A percentile compares a stretch with the other conserved stretches of the same genome.
Evolutionary conservation across 2,797 vertebrate species (phyloP).

Genomic region (Paratrypauchen microcephalus): DNA sequence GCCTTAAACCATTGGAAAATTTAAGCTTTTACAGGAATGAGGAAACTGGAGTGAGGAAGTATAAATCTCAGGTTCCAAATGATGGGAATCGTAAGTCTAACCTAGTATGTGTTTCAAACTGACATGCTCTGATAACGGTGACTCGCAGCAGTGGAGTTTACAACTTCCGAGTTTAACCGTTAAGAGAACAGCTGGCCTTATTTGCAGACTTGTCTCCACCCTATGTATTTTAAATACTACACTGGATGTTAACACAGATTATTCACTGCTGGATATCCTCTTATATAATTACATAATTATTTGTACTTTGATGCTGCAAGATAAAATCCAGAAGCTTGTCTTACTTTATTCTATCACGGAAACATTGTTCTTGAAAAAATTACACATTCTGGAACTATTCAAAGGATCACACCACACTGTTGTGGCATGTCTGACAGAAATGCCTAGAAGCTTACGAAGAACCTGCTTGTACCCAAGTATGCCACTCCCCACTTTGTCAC

Average conservation of each 20-base stretch:
- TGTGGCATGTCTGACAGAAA: conserved; percentile 14
- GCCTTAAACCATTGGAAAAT: too few relatives aligned
- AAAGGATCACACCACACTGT: not conserved
- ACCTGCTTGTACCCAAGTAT: not conserved
- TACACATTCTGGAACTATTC: not conserved
- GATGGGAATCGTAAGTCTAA: not conserved
- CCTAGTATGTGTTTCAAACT: not conserved
- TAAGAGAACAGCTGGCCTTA: not conserved
- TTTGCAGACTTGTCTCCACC: not conserved
- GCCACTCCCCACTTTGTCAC: not conserved
- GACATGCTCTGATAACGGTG: not conserved
- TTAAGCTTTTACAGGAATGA: too few relatives aligned
- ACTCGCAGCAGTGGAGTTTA: not conserved
- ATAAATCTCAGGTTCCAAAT: too few relatives aligned
- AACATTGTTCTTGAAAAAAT: conserved; percentile 10
- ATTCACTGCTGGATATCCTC: not conserved
- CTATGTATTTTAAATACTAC: not conserved
- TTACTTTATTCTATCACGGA: too few relatives aligned
- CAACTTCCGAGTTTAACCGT: not conserved
- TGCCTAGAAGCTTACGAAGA: conserved; percentile 5
- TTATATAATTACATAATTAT: not conserved
- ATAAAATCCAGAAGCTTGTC: not conserved
- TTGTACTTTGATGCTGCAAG: not conserved
- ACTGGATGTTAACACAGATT: not conserved
- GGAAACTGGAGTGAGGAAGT: too few relatives aligned